These are phyloP conservation scores for Bambusicola thoracicus DNA, from an alignment of 2,113 vertebrate species.

Conservation along the genomic window DNA sequence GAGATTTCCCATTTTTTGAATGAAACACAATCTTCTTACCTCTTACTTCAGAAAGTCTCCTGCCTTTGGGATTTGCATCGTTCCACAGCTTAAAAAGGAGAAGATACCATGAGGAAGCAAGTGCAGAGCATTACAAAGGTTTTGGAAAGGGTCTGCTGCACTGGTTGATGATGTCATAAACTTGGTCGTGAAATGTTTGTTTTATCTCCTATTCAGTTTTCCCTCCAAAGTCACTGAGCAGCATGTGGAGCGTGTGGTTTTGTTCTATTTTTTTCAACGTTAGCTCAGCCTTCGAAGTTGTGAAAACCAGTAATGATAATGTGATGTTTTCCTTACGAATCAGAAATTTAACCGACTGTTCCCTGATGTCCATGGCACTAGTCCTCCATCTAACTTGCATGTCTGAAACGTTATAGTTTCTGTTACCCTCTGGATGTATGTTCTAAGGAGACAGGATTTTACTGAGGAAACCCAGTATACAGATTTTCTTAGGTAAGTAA, in stretches of 20 bases:
- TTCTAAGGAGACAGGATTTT: background rate
- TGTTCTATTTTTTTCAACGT: background rate
- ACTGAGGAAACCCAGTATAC: background rate
- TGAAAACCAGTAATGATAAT: background rate
- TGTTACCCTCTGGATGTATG: background rate
- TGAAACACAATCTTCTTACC: background rate
- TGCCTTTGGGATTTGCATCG: background rate
- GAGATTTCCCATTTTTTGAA: background rate
- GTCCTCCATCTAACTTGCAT: background rate
- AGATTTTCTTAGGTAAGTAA: background rate
- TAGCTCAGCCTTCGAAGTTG: background rate
- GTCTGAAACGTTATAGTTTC: background rate
- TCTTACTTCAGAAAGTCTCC: background rate
- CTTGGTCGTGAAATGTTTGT: background rate
- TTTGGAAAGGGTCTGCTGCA: background rate
- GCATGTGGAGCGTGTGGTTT: conserved; percentile 15
- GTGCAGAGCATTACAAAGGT: background rate
- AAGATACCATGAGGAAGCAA: background rate
- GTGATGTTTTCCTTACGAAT: conserved; percentile 3
- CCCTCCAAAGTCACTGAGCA: background rate
- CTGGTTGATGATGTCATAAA: background rate
- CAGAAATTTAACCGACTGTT: background rate
- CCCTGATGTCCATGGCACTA: background rate
- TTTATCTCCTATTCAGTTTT: background rate
- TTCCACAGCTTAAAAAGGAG: background rate